A percentile compares a stretch with the other conserved stretches of the same genome.
Evolutionary conservation across 2,113 vertebrate genomes (phyloP).

Genomic region (Pseudopipra pipra): DNA sequence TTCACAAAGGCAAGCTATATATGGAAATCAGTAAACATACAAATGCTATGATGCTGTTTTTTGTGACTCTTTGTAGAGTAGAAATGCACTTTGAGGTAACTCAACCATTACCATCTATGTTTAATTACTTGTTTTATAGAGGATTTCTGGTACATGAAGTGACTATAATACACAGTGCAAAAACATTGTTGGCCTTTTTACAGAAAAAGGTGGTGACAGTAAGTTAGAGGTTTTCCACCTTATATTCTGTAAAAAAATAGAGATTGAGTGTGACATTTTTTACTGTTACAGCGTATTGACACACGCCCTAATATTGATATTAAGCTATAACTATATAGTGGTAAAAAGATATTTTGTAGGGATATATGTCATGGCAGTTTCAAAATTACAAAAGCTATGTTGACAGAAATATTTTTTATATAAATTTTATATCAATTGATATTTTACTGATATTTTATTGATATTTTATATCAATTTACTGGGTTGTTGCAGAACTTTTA

Average conservation of each 20-base stretch:
- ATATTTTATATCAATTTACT: neutral
- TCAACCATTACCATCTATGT: neutral
- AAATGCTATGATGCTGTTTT: neutral
- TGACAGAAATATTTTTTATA: neutral
- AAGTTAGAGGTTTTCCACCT: neutral
- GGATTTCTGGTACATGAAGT: neutral
- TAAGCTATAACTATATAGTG: neutral
- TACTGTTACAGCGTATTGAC: neutral
- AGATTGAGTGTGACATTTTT: neutral
- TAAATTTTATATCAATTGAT: neutral
- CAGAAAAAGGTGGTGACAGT: neutral
- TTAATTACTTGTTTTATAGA: neutral
- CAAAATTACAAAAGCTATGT: neutral
- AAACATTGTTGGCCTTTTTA: neutral
- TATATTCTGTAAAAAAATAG: neutral
- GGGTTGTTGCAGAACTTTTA: neutral
- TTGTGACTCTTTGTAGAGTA: neutral
- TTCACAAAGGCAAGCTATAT: neutral
- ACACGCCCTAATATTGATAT: neutral
- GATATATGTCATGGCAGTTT: neutral
- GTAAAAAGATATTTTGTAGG: neutral
- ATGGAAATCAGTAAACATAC: neutral
- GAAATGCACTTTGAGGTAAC: neutral
- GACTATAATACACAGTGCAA: neutral
- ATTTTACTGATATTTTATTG: neutral